These are phyloP conservation scores for Spilosoma lubricipeda DNA, from an alignment of 2,888 invertebrate genomes.

Conservation along the genomic window DNA sequence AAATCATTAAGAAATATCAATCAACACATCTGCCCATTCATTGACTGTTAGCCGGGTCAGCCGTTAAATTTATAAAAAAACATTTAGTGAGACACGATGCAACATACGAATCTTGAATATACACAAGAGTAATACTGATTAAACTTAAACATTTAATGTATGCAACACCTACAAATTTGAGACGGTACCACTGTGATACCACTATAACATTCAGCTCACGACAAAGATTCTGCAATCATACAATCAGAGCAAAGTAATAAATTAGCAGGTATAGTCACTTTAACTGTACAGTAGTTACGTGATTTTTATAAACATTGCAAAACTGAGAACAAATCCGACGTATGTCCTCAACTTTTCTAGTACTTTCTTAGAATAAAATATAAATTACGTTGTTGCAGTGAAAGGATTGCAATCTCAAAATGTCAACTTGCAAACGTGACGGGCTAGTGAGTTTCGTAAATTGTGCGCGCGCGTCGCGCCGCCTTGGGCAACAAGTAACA, in stretches of 20 bases:
- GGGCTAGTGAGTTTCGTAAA: slow-evolving; percentile 75
- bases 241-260: slow-evolving; percentile 29
- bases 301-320: slow-evolving; percentile 17
- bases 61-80: background rate
- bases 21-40: too few relatives aligned
- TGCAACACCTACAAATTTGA: background rate
- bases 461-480: slow-evolving; percentile 63
- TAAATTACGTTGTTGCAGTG: slow-evolving; percentile 60
- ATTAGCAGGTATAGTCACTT: slow-evolving; percentile 30
- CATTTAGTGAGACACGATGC: background rate
- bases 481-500: slow-evolving; percentile 69
- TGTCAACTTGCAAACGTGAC: slow-evolving; percentile 76
- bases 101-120: background rate
- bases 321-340: slow-evolving; percentile 23
- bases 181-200: background rate
- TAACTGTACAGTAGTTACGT: slow-evolving; percentile 24
- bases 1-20: too few relatives aligned
- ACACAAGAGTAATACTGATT: background rate
- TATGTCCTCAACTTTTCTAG: slow-evolving; percentile 18
- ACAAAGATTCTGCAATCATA: slow-evolving; percentile 19
- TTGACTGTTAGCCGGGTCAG: too few relatives aligned
- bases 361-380: slow-evolving; percentile 48
- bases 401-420: slow-evolving; percentile 76
- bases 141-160: background rate
- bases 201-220: slow-evolving; percentile 32